phyloP scores from a whole-genome alignment of 1,140 invertebrate genomes.

The Geopemphigus sp. region DNA sequence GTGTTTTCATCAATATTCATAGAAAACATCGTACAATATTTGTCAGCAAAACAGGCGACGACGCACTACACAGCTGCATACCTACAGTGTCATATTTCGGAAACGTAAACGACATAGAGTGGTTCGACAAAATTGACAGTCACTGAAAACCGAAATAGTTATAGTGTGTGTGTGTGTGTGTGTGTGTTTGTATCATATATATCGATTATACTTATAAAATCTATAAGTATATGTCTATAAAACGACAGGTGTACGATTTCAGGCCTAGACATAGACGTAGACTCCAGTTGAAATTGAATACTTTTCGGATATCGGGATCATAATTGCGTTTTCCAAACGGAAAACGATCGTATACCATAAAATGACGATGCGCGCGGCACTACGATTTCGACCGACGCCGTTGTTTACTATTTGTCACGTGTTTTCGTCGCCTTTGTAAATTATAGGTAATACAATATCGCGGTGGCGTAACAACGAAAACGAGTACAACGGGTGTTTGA shows the following conservation, averaged over 20 bases:
- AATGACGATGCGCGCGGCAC: background rate
- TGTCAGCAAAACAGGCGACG: background rate
- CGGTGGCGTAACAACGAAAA: conserved; percentile 2
- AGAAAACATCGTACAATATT: too few species aligned
- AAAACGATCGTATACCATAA: background rate
- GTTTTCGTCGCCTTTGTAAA: too few species aligned
- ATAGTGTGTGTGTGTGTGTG: too few species aligned
- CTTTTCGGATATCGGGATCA: background rate
- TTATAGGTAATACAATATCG: background rate
- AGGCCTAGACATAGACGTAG: background rate
- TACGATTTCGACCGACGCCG: background rate
- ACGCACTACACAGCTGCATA: too few species aligned
- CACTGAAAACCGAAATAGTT: background rate
- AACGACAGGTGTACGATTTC: background rate
- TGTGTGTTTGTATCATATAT: too few species aligned
- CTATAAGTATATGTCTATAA: background rate
- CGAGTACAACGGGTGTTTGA: background rate
- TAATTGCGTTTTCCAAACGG: background rate
- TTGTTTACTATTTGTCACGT: too few species aligned
- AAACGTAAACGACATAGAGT: background rate
- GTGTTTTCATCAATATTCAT: too few species aligned
- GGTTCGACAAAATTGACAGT: background rate
- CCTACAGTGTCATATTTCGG: background rate
- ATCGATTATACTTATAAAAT: background rate
- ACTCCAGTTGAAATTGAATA: conserved; percentile 1